phyloP scores from a whole-genome alignment of 1,140 invertebrate species.

The Drosophila ficusphila region DNA sequence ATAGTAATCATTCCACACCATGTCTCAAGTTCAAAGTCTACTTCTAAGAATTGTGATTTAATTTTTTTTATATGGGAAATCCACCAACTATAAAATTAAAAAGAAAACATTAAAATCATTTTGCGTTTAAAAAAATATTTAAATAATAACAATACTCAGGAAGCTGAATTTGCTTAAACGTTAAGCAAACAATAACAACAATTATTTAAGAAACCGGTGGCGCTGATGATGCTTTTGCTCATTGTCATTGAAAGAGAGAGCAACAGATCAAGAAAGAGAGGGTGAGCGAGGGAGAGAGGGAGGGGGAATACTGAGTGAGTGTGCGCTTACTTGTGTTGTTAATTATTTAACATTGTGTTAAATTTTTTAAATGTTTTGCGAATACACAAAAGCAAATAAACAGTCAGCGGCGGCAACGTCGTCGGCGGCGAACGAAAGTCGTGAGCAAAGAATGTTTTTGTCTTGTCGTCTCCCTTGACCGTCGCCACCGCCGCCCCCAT shows the following conservation, averaged over 20 bases:
- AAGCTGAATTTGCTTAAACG: slow-evolving; percentile 33
- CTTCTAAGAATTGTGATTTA: slow-evolving; percentile 4
- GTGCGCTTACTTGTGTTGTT: slow-evolving; percentile 60
- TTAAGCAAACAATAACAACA: slow-evolving; percentile 26
- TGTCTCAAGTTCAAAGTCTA: slow-evolving; percentile 46
- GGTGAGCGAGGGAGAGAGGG: neutral
- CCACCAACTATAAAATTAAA: too few relatives aligned
- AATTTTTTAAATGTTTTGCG: slow-evolving; percentile 77
- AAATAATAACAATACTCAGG: slow-evolving; percentile 22
- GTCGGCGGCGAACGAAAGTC: slow-evolving; percentile 41
- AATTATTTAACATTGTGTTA: slow-evolving; percentile 80
- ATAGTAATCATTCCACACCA: slow-evolving; percentile 29
- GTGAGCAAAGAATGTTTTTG: slow-evolving; percentile 73
- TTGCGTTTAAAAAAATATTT: neutral
- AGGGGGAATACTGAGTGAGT: neutral
- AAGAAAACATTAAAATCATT: neutral
- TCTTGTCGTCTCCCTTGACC: slow-evolving; percentile 26
- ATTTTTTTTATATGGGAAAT: slow-evolving; percentile 25
- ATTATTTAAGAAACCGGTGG: slow-evolving; percentile 34
- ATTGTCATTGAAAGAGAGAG: slow-evolving; percentile 17
- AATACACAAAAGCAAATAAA: slow-evolving; percentile 59
- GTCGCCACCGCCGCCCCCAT: neutral
- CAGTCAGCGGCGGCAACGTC: slow-evolving; percentile 25
- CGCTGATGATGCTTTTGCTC: slow-evolving; percentile 15
- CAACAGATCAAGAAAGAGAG: neutral